Evolutionary conservation across 2,797 vertebrate species (phyloP).

Genomic region (Pagetopsis macropterus): DNA sequence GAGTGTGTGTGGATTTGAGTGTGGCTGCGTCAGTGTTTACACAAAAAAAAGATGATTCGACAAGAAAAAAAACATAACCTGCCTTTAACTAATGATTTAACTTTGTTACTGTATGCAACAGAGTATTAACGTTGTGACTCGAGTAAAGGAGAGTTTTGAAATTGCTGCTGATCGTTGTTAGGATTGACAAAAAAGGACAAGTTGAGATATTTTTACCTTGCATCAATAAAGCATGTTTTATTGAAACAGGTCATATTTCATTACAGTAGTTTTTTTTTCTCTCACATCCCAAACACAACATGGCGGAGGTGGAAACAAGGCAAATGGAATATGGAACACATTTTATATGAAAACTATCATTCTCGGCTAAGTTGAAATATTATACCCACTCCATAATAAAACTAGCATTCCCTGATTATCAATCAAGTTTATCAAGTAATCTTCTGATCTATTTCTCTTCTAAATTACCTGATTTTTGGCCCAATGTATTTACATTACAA

Average conservation of each 20-base stretch:
- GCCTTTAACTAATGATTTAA: slow-evolving; percentile 60
- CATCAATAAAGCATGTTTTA: slow-evolving; percentile 79
- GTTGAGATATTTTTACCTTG: slow-evolving; percentile 51
- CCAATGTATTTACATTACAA: slow-evolving; percentile 75
- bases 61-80: slow-evolving; percentile 54
- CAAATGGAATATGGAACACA: slow-evolving; percentile 70
- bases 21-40: slow-evolving; percentile 36
- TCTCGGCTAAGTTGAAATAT: slow-evolving; percentile 41
- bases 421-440: slow-evolving; percentile 51
- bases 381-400: slow-evolving; percentile 26
- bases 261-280: slow-evolving; percentile 35
- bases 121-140: slow-evolving; percentile 56
- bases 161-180: slow-evolving; percentile 51
- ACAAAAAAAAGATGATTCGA: slow-evolving; percentile 30
- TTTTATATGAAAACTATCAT: slow-evolving; percentile 62
- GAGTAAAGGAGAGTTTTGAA: slow-evolving; percentile 47
- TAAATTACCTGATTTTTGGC: slow-evolving; percentile 73
- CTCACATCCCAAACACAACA: slow-evolving; percentile 44
- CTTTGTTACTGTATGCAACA: slow-evolving; percentile 68
- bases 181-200: slow-evolving; percentile 25
- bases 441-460: slow-evolving; percentile 39
- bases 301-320: slow-evolving; percentile 48
- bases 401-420: slow-evolving; percentile 40
- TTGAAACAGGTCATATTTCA: slow-evolving; percentile 65
- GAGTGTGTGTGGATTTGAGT: slow-evolving; percentile 26